Conservation (phyloP, 2,888 invertebrate species). For the Drosophila lacicola region DNA sequence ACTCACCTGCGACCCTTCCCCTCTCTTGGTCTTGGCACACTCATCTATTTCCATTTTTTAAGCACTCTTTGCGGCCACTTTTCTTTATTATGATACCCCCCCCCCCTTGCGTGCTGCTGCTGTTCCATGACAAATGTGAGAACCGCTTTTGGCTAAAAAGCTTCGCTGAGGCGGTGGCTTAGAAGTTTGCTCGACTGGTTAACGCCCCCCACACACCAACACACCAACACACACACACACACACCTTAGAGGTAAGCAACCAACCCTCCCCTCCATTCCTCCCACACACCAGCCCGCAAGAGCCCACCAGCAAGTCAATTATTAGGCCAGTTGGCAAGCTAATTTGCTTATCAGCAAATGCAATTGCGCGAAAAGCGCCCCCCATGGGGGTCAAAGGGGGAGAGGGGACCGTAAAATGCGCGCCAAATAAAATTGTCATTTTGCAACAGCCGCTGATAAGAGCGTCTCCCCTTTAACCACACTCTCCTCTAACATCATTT, state of each 20-base stretch:
- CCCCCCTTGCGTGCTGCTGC: background rate
- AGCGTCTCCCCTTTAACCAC: background rate
- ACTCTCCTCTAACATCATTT: background rate
- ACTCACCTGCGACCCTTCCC: conserved; percentile 45
- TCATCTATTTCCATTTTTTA: conserved; percentile 79
- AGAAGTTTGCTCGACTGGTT: conserved; percentile 65
- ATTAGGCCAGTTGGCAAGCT: conserved; percentile 72
- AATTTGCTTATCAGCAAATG: conserved; percentile 74
- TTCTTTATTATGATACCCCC: conserved; percentile 73
- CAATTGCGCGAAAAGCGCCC: conserved; percentile 31
- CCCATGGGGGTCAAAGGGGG: background rate
- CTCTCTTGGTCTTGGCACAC: conserved; percentile 42
- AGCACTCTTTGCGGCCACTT: conserved; percentile 81
- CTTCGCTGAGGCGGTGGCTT: conserved; percentile 61
- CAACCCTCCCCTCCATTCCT: background rate
- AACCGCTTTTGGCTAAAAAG: conserved; percentile 72
- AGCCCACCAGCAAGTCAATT: conserved; percentile 47
- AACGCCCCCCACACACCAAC: conserved; percentile 35
- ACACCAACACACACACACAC: background rate
- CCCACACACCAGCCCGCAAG: too few species aligned
- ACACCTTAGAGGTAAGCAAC: conserved; percentile 1
- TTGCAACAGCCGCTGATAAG: conserved; percentile 59
- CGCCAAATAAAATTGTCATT: conserved; percentile 76
- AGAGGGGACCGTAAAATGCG: conserved; percentile 52
- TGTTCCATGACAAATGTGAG: conserved; percentile 77